A percentile compares a stretch with the other conserved stretches of the same genome.
These are phyloP conservation scores for Drosophila yooni DNA, from an alignment of 2,888 invertebrate genomes.

Conservation along the genomic window DNA sequence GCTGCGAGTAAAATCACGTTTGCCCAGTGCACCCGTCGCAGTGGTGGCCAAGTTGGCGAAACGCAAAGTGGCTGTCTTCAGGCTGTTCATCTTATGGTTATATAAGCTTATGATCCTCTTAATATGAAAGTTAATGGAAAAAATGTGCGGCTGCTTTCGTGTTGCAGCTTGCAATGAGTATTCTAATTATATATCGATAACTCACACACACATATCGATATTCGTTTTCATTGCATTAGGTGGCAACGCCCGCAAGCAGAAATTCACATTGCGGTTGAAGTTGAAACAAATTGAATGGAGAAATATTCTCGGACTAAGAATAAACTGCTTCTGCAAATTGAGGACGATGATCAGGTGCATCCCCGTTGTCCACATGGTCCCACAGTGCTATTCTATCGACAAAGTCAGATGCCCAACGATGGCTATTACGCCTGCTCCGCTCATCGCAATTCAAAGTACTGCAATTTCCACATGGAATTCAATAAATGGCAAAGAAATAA, in stretches of 20 bases:
- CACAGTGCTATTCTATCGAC: conserved; percentile 89
- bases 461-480: conserved; percentile 88
- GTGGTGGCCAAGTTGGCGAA: conserved; percentile 81
- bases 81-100: conserved; percentile 88
- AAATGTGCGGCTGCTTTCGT: conserved; percentile 58
- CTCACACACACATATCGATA: conserved; percentile 6
- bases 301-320: conserved; percentile 15
- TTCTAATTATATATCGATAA: conserved; percentile 17
- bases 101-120: conserved; percentile 48
- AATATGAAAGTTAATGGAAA: conserved; percentile 36
- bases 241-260: conserved; percentile 20
- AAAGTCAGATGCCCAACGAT: conserved; percentile 54
- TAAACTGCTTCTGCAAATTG: conserved; percentile 63
- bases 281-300: conserved; percentile 26
- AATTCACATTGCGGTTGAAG: conserved; percentile 4
- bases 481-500: conserved; percentile 43
- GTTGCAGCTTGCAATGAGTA: conserved; percentile 49
- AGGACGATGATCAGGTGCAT: conserved; percentile 87
- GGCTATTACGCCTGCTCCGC: conserved; percentile 93
- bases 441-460: conserved; percentile 91
- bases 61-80: conserved; percentile 88
- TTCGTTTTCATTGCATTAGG: not conserved
- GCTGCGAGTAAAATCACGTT: conserved; percentile 89
- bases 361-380: conserved; percentile 92
- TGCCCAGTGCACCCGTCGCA: conserved; percentile 82